Evolutionary conservation across 2,888 invertebrate species (phyloP).

Genomic region (Deroplatys truncata): DNA sequence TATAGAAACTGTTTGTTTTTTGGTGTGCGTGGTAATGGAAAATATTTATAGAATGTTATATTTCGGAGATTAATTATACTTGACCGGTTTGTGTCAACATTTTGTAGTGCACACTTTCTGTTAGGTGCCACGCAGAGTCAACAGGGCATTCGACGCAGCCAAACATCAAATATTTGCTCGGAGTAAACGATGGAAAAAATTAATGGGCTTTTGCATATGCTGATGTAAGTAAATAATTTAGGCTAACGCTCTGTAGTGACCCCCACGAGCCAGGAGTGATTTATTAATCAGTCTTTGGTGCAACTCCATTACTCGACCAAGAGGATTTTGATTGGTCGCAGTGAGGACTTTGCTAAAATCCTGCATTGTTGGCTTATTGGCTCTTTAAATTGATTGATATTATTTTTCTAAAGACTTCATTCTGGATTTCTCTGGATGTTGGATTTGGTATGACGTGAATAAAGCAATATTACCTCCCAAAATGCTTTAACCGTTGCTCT

Average conservation of each 20-base stretch:
- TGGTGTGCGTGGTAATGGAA: background rate
- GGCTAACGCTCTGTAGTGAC: background rate
- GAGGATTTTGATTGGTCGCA: background rate
- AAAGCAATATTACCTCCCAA: no score
- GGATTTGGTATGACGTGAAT: no score
- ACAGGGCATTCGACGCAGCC: background rate
- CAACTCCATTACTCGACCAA: background rate
- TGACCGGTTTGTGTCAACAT: background rate
- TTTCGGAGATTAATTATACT: background rate
- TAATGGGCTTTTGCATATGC: background rate
- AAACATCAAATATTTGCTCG: background rate
- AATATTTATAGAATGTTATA: background rate
- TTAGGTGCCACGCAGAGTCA: background rate
- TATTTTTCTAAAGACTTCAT: no score
- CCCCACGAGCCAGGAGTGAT: background rate
- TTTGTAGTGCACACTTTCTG: background rate
- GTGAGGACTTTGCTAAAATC: no score
- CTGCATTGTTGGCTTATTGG: no score
- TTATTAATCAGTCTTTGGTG: background rate
- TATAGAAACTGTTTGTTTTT: background rate
- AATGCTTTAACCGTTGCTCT: no score
- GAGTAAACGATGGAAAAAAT: background rate
- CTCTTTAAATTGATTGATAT: no score
- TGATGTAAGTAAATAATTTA: background rate
- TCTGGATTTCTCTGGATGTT: no score